Evolutionary conservation across 2,888 invertebrate genomes (phyloP), one percentile per base, ranked within the genome.

Genomic region (Chironomus riparius): DNA sequence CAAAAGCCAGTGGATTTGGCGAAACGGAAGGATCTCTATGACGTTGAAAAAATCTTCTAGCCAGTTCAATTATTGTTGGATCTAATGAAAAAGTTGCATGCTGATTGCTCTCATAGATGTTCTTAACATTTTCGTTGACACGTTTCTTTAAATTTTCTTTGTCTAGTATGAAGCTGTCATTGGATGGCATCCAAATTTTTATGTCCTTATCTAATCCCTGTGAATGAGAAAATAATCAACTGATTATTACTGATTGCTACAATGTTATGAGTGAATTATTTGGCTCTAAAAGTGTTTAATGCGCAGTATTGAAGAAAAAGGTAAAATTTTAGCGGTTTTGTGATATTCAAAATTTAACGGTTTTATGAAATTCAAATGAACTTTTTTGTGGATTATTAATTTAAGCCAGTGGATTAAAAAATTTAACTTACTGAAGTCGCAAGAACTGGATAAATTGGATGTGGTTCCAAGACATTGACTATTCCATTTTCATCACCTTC

Each of bases 391-490:
- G 5, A 28, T 28, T 28, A 4, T 5, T 5, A 2, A 5, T 5
- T 5, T 6, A 4, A 28, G 5, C 1, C 28, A 28, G 1, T 28
- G 28, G 38, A 38, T 38, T 38, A 38, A 38, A 38, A 38, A 38
- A 4, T 38, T 7, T 2, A 38, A 38, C 38, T 38, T 38, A 38
- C 38, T 0, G 83, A 84, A 2, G 96, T 95, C 12, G 96, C 97
- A 79, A 98, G 84, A 77, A 94, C 88, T 0, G 97, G 97, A 80
- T 90, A 87, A 78, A 88, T 87, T 0, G 97, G 97, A 84, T 98
- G 97, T 0, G 94, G 90, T 81, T 97, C 97, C 81, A 97, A 86
- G 79, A 94, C 94, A 85, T 97, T 98, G 0, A 95, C 97, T 83
- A 95, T 93, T 77, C 94, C 95, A 79, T 89, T 88, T 78, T 87